These are phyloP conservation scores for Hozukius guyotensis DNA, from an alignment of 2,797 vertebrate genomes.

Conservation along the genomic window DNA sequence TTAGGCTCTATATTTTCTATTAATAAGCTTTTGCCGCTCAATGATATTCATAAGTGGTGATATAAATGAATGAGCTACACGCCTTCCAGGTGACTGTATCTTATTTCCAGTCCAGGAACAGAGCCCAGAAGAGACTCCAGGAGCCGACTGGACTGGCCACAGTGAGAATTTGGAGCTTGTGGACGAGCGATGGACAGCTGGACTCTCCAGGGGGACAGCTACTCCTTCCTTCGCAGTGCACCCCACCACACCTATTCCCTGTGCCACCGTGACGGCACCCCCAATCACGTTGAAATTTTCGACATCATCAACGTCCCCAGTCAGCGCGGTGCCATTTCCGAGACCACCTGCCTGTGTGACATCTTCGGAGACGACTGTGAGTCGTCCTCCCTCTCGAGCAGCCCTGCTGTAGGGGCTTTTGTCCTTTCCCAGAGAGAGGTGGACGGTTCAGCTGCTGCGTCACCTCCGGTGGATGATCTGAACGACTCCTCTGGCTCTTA, in stretches of 20 bases:
- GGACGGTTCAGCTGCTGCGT: slow-evolving; percentile 54
- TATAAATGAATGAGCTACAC: slow-evolving; percentile 59
- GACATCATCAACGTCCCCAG: slow-evolving; percentile 82
- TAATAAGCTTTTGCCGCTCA: background rate
- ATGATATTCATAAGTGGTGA: slow-evolving; percentile 17
- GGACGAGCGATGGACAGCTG: slow-evolving; percentile 85
- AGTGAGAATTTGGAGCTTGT: slow-evolving; percentile 69
- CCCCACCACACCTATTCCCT: slow-evolving; percentile 75
- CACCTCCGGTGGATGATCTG: slow-evolving; percentile 73
- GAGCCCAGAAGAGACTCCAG: slow-evolving; percentile 52
- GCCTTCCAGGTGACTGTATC: slow-evolving; percentile 62
- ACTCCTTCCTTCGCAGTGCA: slow-evolving; percentile 80
- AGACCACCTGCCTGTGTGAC: slow-evolving; percentile 86
- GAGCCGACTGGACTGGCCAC: slow-evolving; percentile 65
- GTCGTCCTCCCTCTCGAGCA: slow-evolving; percentile 74
- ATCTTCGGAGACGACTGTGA: slow-evolving; percentile 86
- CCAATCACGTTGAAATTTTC: slow-evolving; percentile 85
- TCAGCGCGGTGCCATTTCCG: slow-evolving; percentile 80
- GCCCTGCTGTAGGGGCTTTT: slow-evolving; percentile 66
- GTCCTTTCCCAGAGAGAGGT: slow-evolving; percentile 59
- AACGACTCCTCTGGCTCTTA: slow-evolving; percentile 85
- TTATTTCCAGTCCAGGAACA: slow-evolving; percentile 69
- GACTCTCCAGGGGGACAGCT: slow-evolving; percentile 84
- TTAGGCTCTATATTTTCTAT: background rate
- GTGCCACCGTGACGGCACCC: slow-evolving; percentile 79